phyloP scores from a whole-genome alignment of 2,113 vertebrate genomes.

The Percina caprodes region DNA sequence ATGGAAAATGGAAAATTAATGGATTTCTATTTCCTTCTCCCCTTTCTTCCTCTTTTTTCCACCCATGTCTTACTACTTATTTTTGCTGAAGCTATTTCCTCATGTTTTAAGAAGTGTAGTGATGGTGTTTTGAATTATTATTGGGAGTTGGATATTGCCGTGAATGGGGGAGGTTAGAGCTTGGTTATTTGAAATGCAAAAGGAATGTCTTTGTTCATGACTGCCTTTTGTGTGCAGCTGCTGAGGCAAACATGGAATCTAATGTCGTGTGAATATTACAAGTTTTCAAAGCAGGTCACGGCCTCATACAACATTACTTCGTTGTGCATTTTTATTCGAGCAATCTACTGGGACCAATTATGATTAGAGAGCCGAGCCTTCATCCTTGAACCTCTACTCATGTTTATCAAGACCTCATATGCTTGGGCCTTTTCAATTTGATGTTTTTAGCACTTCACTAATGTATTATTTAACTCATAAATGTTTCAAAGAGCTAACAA shows the following conservation, averaged over 20 bases:
- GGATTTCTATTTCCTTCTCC: slow-evolving; percentile 77
- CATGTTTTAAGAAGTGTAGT: slow-evolving; percentile 78
- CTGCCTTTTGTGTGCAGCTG: slow-evolving; percentile 79
- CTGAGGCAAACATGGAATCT: slow-evolving; percentile 74
- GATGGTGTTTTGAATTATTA: slow-evolving; percentile 82
- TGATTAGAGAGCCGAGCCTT: slow-evolving; percentile 79
- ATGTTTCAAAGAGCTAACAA: slow-evolving; percentile 85
- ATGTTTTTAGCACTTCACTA: slow-evolving; percentile 82
- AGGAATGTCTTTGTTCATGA: slow-evolving; percentile 80
- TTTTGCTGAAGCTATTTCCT: slow-evolving; percentile 72
- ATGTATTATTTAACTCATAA: slow-evolving; percentile 87
- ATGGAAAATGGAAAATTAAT: slow-evolving; percentile 86
- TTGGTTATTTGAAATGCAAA: slow-evolving; percentile 83
- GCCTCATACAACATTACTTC: slow-evolving; percentile 70
- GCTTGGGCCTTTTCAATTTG: slow-evolving; percentile 75
- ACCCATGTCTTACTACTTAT: slow-evolving; percentile 33
- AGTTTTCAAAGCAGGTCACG: slow-evolving; percentile 75
- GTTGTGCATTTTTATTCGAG: slow-evolving; percentile 74
- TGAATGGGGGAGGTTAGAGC: slow-evolving; percentile 68
- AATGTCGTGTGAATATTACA: slow-evolving; percentile 81
- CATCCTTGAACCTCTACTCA: slow-evolving; percentile 76
- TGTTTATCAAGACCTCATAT: slow-evolving; percentile 81
- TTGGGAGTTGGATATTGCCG: slow-evolving; percentile 79
- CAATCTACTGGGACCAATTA: slow-evolving; percentile 82
- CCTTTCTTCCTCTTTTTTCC: slow-evolving; percentile 20